phyloP scores from a whole-genome alignment of 1,140 invertebrate genomes.

The Hycleus phaleratus region DNA sequence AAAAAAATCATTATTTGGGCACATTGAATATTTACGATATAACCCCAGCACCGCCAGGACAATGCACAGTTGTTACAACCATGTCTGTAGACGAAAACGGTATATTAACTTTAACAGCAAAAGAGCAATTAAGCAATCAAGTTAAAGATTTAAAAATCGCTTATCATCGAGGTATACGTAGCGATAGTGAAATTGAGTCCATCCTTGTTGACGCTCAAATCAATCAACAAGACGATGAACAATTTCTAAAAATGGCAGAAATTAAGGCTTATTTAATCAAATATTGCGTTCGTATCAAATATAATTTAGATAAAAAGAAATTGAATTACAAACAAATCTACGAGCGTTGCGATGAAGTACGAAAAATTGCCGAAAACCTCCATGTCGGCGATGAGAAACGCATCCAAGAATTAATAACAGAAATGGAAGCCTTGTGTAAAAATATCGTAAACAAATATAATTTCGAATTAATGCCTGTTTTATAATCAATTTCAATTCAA shows the following conservation, averaged over 20 bases:
- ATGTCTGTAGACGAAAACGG: slow-evolving; percentile 20
- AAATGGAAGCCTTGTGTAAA: not conserved
- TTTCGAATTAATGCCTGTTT: not conserved
- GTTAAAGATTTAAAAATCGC: slow-evolving; percentile 3
- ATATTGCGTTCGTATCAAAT: slow-evolving; percentile 1
- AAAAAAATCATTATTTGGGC: slow-evolving; percentile 18
- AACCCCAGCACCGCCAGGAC: slow-evolving; percentile 8
- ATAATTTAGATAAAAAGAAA: slow-evolving; percentile 1
- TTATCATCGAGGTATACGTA: not conserved
- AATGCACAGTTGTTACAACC: slow-evolving; percentile 2
- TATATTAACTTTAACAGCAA: slow-evolving; percentile 17
- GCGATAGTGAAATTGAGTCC: not conserved
- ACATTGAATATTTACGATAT: slow-evolving; percentile 11
- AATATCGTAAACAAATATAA: not conserved
- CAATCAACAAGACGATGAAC: not conserved
- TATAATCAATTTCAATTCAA: too few species aligned
- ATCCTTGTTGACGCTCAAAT: not conserved
- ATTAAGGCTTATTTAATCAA: slow-evolving; percentile 1
- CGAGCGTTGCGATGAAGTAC: not conserved
- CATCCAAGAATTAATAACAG: not conserved
- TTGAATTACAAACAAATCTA: not conserved
- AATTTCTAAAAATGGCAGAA: not conserved
- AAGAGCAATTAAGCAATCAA: slow-evolving; percentile 4
- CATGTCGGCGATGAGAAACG: not conserved
- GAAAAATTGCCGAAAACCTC: not conserved